A percentile compares a stretch with the other conserved stretches of the same genome.
phyloP scores from a whole-genome alignment of 2,797 vertebrate genomes.

The Miichthys miiuy region DNA sequence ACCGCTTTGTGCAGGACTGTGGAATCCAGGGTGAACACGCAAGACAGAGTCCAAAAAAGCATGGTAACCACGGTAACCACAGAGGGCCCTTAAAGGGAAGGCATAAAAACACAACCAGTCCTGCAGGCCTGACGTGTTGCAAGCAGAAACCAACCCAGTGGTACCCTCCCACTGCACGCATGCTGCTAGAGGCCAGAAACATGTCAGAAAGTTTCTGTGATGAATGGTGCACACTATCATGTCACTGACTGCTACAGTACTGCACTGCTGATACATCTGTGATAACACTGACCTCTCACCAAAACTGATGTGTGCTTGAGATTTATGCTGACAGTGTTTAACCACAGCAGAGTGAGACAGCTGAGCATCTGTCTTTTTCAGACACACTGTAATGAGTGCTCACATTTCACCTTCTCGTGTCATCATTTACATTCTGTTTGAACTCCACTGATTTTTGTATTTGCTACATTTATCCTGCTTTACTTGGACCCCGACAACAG shows the following conservation, averaged over 20 bases:
- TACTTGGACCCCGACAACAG: conserved; percentile 21
- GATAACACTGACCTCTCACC: neutral
- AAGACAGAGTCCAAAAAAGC: conserved; percentile 76
- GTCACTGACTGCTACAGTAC: neutral
- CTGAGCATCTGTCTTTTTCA: neutral
- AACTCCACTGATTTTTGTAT: conserved; percentile 23
- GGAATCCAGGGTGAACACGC: conserved; percentile 80
- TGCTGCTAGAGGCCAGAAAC: neutral
- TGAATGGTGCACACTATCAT: neutral
- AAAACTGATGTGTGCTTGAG: conserved; percentile 4
- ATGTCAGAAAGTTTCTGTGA: neutral
- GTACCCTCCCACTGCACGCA: neutral
- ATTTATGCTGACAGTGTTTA: conserved; percentile 5
- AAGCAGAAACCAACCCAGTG: neutral
- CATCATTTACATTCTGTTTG: neutral
- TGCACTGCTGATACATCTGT: neutral
- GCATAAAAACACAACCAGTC: conserved; percentile 55
- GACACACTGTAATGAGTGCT: neutral
- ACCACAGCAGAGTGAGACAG: neutral
- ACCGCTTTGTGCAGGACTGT: conserved; percentile 84
- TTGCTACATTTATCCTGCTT: conserved; percentile 8
- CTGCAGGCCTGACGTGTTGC: conserved; percentile 8
- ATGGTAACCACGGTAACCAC: conserved; percentile 81
- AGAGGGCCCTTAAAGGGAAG: conserved; percentile 70
- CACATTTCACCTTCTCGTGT: neutral